A percentile compares a stretch with the other conserved stretches of the same genome.
phyloP scores from a whole-genome alignment of 1,140 invertebrate genomes.

The Grapholita molesta region DNA sequence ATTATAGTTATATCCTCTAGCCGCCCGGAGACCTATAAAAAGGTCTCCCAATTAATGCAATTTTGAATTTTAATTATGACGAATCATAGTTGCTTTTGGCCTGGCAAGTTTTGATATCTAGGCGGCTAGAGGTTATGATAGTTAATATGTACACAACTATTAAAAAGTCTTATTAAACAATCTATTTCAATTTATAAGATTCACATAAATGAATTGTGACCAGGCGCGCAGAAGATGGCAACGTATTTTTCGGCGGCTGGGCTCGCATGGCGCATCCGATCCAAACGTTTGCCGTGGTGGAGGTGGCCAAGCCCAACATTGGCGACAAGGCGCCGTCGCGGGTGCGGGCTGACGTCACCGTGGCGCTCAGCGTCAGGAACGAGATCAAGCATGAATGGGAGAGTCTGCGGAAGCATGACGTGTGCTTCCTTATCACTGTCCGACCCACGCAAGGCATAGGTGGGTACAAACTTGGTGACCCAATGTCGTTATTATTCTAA shows the following conservation, averaged over 20 bases:
- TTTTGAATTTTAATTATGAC: too few relatives aligned
- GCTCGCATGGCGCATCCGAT: constrained; percentile 99
- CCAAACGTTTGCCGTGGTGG: constrained; percentile 95
- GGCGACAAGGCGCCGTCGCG: constrained; percentile 96
- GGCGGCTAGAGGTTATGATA: too few relatives aligned
- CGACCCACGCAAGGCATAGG: constrained; percentile 90
- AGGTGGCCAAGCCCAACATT: constrained; percentile 93
- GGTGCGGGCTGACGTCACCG: constrained; percentile 95
- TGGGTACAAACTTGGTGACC: constrained; percentile 44
- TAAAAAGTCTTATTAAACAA: too few relatives aligned
- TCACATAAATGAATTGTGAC: too few relatives aligned
- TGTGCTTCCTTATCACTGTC: constrained; percentile 97
- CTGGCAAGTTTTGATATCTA: too few relatives aligned
- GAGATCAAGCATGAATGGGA: constrained; percentile 99
- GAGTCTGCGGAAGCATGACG: constrained; percentile 96
- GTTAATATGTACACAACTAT: too few relatives aligned
- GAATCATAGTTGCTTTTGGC: too few relatives aligned
- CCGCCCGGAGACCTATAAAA: too few relatives aligned
- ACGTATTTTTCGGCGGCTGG: constrained; percentile 97
- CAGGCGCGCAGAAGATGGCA: constrained; percentile 92
- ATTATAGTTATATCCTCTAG: too few relatives aligned
- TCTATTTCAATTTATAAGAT: too few relatives aligned
- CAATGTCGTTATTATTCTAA: too few relatives aligned
- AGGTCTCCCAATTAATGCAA: too few relatives aligned
- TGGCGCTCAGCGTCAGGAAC: constrained; percentile 92